Base-by-base conservation (phyloP, 2,113 vertebrate species). In the Chaetorhynchus papuensis region DNA sequence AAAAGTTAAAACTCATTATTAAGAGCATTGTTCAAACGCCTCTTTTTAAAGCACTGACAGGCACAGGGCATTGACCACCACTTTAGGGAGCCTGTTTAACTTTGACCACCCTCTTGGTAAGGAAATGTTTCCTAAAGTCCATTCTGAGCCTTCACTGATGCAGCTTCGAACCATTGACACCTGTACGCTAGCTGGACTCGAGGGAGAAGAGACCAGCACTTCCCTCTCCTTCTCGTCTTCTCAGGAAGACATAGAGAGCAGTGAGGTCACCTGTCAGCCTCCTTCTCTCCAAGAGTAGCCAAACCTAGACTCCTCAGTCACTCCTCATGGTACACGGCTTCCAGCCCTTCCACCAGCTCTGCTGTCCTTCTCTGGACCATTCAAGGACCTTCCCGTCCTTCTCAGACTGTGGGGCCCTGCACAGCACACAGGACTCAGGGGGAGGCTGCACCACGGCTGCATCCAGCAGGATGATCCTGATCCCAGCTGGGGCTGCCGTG, bases 361-460 rank as follows among this genome's bases (percentile, higher is more conserved):
- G 24, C 2, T 87, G 39, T 24, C 9, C 13, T 71, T 4, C 13
- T 7, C 52, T 27, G 6, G 11, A 49, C 14, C 7, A 6, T 54
- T 30, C 39, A 14, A 11, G 23, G 37, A 23, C 20, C 15, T 59
- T n/a, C 8, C 21, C 7, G 1, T 22, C 15, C 28, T 71, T 60
- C 8, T 50, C 41, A 28, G 4, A 3, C 33, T 11, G 12, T 15
- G 42, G 19, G 24, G 11, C n/a, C 56, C n/a, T 37, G 60, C 52
- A 2, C 26, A 23, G 42, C 53, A 16, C 33, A 31, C 28, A 16
- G 39, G 9, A 11, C 18, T 70, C 26, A 14, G 49, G 30, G 13
- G 52, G 42, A 52, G 61, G 49, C 22, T 0, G 0, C 24, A 19
- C 1, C 33, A 47, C 0, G 1, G 15, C 47, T 45, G 21, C 27